Evolutionary conservation across 2,888 invertebrate species (phyloP), one percentile per base, ranked within the genome.

Genomic region (Pollenia amentaria): DNA sequence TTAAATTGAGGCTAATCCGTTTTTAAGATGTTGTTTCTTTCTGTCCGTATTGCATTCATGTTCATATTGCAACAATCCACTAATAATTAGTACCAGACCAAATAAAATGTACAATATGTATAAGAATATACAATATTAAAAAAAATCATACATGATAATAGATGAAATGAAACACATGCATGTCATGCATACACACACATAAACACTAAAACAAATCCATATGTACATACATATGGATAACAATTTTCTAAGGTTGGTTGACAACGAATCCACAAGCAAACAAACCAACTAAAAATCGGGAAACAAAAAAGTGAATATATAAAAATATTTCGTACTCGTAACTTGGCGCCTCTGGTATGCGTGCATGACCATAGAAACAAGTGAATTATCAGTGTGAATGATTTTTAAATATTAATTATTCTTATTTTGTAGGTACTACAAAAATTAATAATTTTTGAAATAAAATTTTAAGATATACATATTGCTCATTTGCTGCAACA

Each of bases 1-100:
- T 51, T 29, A 16, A 75, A 80, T 70, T 75, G 73, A 64, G 84
- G 79, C 79, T 62, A 84, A 79, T 79, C 79, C 84, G 75, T 62
- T 73, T 57, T 69, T 64, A 70, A 62, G 70, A 80, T 70, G 46
- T 73, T 73, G 38, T 72, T 72, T 69, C 51, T 16, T 55, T 55
- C 44, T 18, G 44, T 14, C 10, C 16, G 42, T 44, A 73, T 53
- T 78, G 29, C 48, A 6, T 12, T 29, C 51, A 4, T 69, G 38
- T 29, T 51, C 38, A 69, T 38, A 53, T 10, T 48, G 67, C 78
- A 64, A 48, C 70, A 48, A 64, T 44, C 42, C 51, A 60, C 38
- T 18, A 77, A 60, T 79, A 70, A 79, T 62, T 79, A 79, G 69
- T 12, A 55, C n/a, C 55, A 77, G 42, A 77, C 44, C 38, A 42